Base-by-base conservation (phyloP, 2,888 invertebrate species). In the Emmelina monodactyla region DNA sequence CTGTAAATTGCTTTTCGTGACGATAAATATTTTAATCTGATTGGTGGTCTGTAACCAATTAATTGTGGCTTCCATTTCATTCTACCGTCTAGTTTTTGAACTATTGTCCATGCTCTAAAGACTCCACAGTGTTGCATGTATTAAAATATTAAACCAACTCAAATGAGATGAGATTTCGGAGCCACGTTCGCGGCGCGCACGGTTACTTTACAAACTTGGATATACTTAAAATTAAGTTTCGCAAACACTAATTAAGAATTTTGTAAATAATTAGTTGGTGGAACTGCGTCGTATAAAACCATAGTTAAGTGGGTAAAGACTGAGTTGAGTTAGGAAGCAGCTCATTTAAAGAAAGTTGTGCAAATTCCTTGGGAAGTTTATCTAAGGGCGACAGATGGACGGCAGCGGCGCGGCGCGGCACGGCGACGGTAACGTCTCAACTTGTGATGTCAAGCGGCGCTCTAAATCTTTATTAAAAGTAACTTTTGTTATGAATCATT, bases 21-120 rank as follows among this genome's bases (percentile, higher is more conserved):
- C 72, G 56, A 73, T 72, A 73, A 75, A 76, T 72, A 75, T 75
- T 72, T 76, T 73, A 73, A 72, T 72, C 70, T 67, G 67, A 70
- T 73, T 68, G 67, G 71, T 67, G 72, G 71, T 62, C 63, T 57
- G 65, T 62, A 62, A 69, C 69, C 70, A 71, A 75, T 76, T 75
- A 70, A 72, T 63, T 67, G 72, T 58, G 70, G 71, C 49, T 70
- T 68, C 60, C 57, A 59, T 61, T 63, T 60, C 48, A 55, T 50
- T n/a, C n/a, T n/a, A n/a, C n/a, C n/a, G n/a, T n/a, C n/a, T n/a
- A n/a, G n/a, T n/a, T n/a, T n/a, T n/a, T n/a, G n/a, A n/a, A n/a
- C n/a, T n/a, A n/a, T n/a, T n/a, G n/a, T n/a, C n/a, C n/a, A n/a
- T n/a, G n/a, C n/a, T n/a, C n/a, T n/a, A n/a, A n/a, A n/a, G n/a